Conservation (phyloP, 37 sponge, comb jelly and placozoan species). For the Halisarca cf. caerulea region DNA sequence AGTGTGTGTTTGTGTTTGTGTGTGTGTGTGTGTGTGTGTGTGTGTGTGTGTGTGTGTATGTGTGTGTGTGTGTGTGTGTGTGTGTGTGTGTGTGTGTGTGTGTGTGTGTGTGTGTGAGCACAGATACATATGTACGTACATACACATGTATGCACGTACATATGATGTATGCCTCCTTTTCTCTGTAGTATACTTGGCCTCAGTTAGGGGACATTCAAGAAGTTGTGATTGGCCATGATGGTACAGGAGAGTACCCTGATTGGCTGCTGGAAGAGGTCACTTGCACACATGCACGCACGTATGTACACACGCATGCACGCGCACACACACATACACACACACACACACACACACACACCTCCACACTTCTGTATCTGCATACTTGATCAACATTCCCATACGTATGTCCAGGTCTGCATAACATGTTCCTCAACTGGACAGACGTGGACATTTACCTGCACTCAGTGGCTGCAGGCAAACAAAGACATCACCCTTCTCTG, state of each 20-base stretch:
- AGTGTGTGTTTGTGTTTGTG: neutral
- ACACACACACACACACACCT: no score
- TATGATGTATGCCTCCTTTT: neutral
- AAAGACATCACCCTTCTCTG: constrained; percentile 12
- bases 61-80: neutral
- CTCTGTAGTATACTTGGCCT: neutral
- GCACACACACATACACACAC: neutral
- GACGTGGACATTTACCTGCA: constrained; percentile 73
- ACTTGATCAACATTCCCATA: neutral
- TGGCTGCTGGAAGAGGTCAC: constrained; percentile 76
- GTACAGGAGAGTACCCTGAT: constrained; percentile 60
- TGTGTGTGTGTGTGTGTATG: neutral
- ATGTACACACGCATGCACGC: neutral
- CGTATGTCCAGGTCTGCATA: constrained; percentile 34
- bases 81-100: neutral
- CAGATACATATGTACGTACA: neutral
- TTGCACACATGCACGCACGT: neutral
- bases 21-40: neutral
- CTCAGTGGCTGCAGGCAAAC: constrained; percentile 72
- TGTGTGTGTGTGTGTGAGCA: neutral
- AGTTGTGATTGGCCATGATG: constrained; percentile 72
- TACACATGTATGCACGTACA: neutral
- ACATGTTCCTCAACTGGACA: constrained; percentile 33
- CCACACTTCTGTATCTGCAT: neutral
- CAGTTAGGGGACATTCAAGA: constrained; percentile 27